Base-by-base conservation (phyloP, 2,888 invertebrate species). In the Caenorhabditis sp. region DNA sequence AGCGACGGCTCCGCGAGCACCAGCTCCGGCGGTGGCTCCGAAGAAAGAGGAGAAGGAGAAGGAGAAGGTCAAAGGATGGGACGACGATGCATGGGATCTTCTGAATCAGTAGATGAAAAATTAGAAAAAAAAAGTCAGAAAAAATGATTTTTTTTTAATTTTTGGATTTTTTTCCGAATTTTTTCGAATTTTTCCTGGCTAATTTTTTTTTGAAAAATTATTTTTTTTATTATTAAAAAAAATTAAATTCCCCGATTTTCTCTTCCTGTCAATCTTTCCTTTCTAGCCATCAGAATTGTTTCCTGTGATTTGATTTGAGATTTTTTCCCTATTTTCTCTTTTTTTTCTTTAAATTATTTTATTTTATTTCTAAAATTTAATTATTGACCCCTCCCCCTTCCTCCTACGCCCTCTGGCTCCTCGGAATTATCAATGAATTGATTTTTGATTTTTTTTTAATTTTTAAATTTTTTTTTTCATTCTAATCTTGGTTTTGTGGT, bases 41-140 rank as follows among this genome's bases (percentile, higher is more conserved):
- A 64, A 64, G 13, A 71, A 80, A 20, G 72, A 84, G 44, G 80
- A 82, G 47, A 77, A 85, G 55, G 70, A 80, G 18, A 69, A 84
- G 44, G 80, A 82, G 47, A 77, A 85, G 55, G 70, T 65, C 11
- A 83, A 85, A 67, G 88, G 80, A 40, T 88, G 87, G 87, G 91
- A 91, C 74, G 89, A 90, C 74, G 91, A 91, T 69, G 89, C 89
- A 8, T 91, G 91, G 91, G 91, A 89, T 76, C 77, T 91, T 50
- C 83, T 91, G 40, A 91, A 91, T 68, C 85, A 88, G 56, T 88
- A 81, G 62, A 62, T 28, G 4, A n/a, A 13, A 56, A 20, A 44
- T 13, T 13, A 6, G 6, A 40, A 40, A 40, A 40, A 40, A 40
- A 40, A 11, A 40, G n/a, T n/a, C n/a, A n/a, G n/a, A n/a, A n/a